Evolutionary conservation across 2,113 vertebrate genomes (phyloP), one percentile per base, ranked within the genome.

Genomic region (Zosterops lateralis): DNA sequence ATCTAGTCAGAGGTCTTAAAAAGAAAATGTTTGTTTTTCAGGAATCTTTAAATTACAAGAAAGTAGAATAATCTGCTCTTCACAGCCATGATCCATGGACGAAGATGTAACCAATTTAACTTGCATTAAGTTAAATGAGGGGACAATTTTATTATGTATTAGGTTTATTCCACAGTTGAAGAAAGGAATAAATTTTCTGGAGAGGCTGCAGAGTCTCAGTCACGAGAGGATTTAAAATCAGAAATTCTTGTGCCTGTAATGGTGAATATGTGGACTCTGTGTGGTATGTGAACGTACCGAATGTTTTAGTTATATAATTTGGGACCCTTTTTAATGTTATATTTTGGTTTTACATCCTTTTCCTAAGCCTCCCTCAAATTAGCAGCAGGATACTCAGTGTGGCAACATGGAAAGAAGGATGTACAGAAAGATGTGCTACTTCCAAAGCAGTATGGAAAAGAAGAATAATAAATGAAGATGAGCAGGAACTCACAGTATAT

Each of bases 221-320:
- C 38, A 74, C 14, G 6, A 12, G 14, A 58, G 12, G 20, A 87
- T 60, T 74, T 81, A 66, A 89, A 92, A 13, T 6, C 17, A 73
- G 47, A 57, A 68, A 50, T 57, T 17, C 24, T 57, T 1, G 0
- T 50, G 17, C 25, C 32, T 77, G 13, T 72, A 26, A 47, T 26
- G 10, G n/a, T 42, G 45, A 74, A 28, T 75, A 78, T 47, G 34
- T 21, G 28, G 26, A 60, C 34, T 26, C 5, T 51, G 10, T 4
- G 1, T 42, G 51, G 5, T 50, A 48, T 0, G 1, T 26, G 12
- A 48, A 28, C 56, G 29, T 6, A 28, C 6, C 40, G 53, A 60
- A 65, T 36, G 6, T 75, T 22, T 68, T 77, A 10, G 26, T 77
- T 62, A 21, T 32, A 18, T 25, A 38, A 26, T 58, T 87, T 84